A percentile compares a stretch with the other conserved stretches of the same genome.
Evolutionary conservation across 2,113 vertebrate species (phyloP).

Genomic region (Ariopsis seemanni): DNA sequence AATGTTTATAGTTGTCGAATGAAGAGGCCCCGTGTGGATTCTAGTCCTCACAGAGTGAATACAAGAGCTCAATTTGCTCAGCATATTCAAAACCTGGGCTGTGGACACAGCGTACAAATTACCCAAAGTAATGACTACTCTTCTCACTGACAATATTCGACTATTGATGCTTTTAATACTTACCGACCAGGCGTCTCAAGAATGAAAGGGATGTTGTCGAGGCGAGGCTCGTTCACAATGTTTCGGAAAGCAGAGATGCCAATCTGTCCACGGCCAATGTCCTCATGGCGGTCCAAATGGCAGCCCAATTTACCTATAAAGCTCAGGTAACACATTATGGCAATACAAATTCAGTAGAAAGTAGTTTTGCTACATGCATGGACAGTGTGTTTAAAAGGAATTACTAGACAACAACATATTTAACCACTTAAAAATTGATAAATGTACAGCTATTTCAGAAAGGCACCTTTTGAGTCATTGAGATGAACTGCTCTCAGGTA

Average conservation of each 20-base stretch:
- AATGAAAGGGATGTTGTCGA: constrained; percentile 75
- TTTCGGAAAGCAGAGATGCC: constrained; percentile 73
- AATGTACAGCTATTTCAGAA: not conserved
- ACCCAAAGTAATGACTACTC: not conserved
- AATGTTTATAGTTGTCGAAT: not conserved
- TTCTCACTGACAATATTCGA: not conserved
- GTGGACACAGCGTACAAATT: constrained; percentile 16
- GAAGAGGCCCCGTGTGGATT: not conserved
- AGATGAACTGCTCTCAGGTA: constrained; percentile 76
- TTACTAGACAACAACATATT: not conserved
- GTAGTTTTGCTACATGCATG: not conserved
- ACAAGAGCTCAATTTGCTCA: constrained; percentile 60
- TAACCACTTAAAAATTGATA: not conserved
- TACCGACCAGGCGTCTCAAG: constrained; percentile 77
- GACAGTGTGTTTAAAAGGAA: not conserved
- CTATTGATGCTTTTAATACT: constrained; percentile 38
- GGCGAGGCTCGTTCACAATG: constrained; percentile 74
- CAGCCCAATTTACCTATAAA: constrained; percentile 72
- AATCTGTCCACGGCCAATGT: constrained; percentile 75
- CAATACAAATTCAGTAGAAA: not conserved
- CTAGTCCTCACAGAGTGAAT: constrained; percentile 44
- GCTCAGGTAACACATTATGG: not conserved
- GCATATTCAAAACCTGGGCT: constrained; percentile 71
- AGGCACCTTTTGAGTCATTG: constrained; percentile 79
- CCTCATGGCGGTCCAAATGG: constrained; percentile 76